Percentiles rank a stretch among this genome's conserved stretches.
Evolutionary conservation across 2,113 vertebrate species (phyloP).

Genomic region (Chionomys nivalis): DNA sequence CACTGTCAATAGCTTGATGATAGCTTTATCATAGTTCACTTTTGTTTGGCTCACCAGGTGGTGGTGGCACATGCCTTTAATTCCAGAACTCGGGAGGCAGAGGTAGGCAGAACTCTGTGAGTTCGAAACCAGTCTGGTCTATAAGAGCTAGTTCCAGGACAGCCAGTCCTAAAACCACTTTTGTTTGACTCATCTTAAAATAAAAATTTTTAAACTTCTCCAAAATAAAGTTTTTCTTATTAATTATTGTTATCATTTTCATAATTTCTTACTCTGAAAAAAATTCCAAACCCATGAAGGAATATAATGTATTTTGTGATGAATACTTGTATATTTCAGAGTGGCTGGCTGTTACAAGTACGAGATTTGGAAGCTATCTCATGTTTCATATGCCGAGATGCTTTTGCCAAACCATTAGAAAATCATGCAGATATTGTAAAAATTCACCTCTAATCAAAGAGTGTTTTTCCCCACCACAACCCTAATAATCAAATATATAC

Average conservation of each 20-base stretch:
- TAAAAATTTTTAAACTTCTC: slow-evolving; percentile 24
- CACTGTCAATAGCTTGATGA: background rate
- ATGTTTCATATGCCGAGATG: background rate
- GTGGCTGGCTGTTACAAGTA: background rate
- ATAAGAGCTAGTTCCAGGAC: too few species aligned
- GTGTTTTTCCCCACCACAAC: background rate
- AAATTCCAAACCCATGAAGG: background rate
- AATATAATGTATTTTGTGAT: background rate
- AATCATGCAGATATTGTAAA: background rate
- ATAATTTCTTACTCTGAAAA: background rate
- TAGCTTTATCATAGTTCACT: background rate
- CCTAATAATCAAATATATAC: background rate
- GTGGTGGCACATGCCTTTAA: too few species aligned
- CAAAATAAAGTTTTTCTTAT: background rate
- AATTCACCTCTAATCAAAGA: background rate
- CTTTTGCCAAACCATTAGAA: background rate
- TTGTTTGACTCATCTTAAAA: background rate
- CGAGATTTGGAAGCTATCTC: background rate
- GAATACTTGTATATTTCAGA: background rate
- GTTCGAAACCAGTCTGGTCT: too few species aligned
- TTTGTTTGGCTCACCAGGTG: background rate
- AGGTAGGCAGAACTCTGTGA: too few species aligned
- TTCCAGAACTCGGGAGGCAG: too few species aligned
- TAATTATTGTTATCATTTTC: background rate
- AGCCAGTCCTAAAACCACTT: background rate